phyloP scores from a whole-genome alignment of 2,797 vertebrate genomes.

The Corythornis leucogaster region DNA sequence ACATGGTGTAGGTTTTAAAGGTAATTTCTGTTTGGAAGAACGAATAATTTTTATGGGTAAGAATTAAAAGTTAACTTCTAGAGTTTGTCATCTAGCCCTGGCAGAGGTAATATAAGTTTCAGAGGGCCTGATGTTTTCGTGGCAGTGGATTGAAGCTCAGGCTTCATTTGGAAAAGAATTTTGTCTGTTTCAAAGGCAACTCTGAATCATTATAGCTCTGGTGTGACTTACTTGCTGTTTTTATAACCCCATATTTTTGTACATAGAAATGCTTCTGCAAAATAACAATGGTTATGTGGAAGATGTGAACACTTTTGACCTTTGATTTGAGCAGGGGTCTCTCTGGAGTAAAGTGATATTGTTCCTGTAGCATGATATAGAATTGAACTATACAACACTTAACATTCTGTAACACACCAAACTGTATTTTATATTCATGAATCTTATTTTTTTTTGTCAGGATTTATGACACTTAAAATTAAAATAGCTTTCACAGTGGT shows the following conservation, averaged over 20 bases:
- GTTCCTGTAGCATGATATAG: not conserved
- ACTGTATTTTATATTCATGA: not conserved
- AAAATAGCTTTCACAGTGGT: constrained; percentile 22
- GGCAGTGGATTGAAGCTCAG: not conserved
- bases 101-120: not conserved
- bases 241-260: not conserved
- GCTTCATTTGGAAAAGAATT: not conserved
- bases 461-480: constrained; percentile 49
- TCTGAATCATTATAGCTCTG: not conserved
- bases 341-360: not conserved
- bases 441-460: constrained; percentile 30
- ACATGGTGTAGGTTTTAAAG: not conserved
- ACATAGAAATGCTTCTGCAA: not conserved
- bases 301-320: not conserved
- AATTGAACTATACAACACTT: not conserved
- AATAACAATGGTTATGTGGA: not conserved
- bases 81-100: not conserved
- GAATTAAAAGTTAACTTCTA: not conserved
- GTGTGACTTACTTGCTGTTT: not conserved
- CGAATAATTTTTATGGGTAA: not conserved
- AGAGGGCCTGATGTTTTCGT: not conserved
- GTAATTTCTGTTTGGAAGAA: not conserved
- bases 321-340: not conserved
- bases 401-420: not conserved
- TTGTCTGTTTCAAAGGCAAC: not conserved